Base-by-base conservation (phyloP, 2,888 invertebrate species). In the Corbicula japonica region DNA sequence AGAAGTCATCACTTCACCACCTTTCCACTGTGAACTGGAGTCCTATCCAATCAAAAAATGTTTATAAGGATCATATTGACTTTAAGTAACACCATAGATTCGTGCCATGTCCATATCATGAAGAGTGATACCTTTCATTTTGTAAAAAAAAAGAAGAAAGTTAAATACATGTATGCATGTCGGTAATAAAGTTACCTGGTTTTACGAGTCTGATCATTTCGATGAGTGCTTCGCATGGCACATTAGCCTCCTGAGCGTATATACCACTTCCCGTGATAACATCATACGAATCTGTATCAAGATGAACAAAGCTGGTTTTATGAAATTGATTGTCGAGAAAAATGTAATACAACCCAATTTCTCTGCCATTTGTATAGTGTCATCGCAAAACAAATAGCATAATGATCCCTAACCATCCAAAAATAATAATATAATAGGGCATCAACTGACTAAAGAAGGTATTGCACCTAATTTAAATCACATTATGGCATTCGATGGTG, bases 211-310 rank as follows among this genome's bases (percentile, higher is more conserved):
- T 38, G 30, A 66, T 54, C 66, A 66, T 66, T 41, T 66, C 66
- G 1, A 54, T 30, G 5, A 66, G 2, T 2, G 66, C 54, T 54
- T 66, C 66, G 32, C 38, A 54, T 5, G 66, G 66, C 54, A 66
- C 54, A 41, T 66, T 52, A 35, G 41, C 52, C 21, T 26, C 66
- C 30, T 52, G 30, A n/a, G 38, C 54, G 41, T 35, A 66, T 38
- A 66, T 66, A n/a, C 66, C 66, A 66, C 66, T 66, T 41, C 66
- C 66, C 30, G 66, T 66, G n/a, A 66, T n/a, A 12, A 35, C 66
- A 38, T 66, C 66, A 41, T 66, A 66, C 18, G 66, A 38, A 54
- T 66, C 66, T 66, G 30, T 30, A n/a, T 48, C 1, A n/a, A 48
- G 21, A n/a, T 2, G 21, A 30, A 2, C 18, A 2, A 4, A 18